Evolutionary conservation across 1,140 invertebrate species (phyloP).

Genomic region (Brachionus paranguensis): DNA sequence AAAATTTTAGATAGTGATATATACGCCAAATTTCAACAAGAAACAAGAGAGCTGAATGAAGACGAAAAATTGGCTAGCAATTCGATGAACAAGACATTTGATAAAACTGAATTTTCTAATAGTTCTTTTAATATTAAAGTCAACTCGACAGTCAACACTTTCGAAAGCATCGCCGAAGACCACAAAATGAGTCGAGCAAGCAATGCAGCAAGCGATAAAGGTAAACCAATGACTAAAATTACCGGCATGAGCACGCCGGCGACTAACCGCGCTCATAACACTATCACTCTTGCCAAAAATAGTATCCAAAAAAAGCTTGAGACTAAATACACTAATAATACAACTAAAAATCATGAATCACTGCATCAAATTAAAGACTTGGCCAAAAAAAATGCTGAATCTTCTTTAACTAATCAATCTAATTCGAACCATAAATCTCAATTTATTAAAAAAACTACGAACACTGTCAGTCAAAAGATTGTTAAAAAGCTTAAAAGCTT

Average conservation of each 20-base stretch:
- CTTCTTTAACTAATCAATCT: neutral
- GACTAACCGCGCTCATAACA: neutral
- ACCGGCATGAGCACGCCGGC: neutral
- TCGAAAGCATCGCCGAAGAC: neutral
- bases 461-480: neutral
- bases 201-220: neutral
- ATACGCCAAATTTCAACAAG: neutral
- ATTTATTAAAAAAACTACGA: slow-evolving; percentile 22
- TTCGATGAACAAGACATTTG: slow-evolving; percentile 27
- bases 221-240: neutral
- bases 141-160: neutral
- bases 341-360: neutral
- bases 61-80: slow-evolving; percentile 14
- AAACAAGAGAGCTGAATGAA: neutral
- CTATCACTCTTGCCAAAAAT: slow-evolving; percentile 19
- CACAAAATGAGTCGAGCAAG: neutral
- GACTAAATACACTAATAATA: neutral
- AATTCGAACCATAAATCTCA: neutral
- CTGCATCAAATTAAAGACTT: slow-evolving; percentile 26
- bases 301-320: slow-evolving; percentile 28
- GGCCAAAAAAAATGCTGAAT: slow-evolving; percentile 11
- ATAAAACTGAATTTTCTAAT: slow-evolving; percentile 2
- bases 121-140: neutral
- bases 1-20: neutral
- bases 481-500: slow-evolving; percentile 28